Conservation (phyloP, 2,888 invertebrate species). For the Cistogaster globosa region DNA sequence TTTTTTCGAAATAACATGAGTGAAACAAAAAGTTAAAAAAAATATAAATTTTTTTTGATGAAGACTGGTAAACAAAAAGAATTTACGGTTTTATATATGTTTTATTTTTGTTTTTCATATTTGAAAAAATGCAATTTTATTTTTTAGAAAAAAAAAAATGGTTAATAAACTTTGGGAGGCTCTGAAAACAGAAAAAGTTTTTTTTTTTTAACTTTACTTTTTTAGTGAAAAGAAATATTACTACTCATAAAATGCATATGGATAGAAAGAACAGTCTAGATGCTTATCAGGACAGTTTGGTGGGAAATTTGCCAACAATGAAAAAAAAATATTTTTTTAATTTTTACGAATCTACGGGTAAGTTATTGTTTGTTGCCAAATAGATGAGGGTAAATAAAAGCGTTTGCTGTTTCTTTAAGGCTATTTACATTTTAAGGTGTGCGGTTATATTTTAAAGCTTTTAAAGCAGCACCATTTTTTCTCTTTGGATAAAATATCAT, state of each 20-base stretch:
- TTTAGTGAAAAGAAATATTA: conserved; percentile 28
- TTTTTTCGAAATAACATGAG: conserved; percentile 34
- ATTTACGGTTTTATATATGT: conserved; percentile 22
- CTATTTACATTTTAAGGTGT: not conserved
- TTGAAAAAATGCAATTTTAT: not conserved
- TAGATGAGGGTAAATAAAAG: not conserved
- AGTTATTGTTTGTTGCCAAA: not conserved
- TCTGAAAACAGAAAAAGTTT: not conserved
- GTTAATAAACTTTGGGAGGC: not conserved
- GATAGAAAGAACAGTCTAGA: conserved; percentile 18
- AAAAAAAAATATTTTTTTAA: conserved; percentile 3
- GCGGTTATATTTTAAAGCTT: not conserved
- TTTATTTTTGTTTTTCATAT: not conserved
- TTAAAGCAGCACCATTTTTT: not conserved
- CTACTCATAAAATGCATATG: conserved; percentile 64
- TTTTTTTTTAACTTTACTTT: conserved; percentile 12
- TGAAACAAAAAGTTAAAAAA: conserved; percentile 10
- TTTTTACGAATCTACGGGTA: not conserved
- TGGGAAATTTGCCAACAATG: conserved; percentile 55
- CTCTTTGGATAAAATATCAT: too few relatives aligned
- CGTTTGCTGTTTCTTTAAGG: not conserved
- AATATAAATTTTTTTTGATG: conserved; percentile 19
- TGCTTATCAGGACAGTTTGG: conserved; percentile 24
- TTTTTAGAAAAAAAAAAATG: conserved; percentile 22
- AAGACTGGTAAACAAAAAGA: not conserved